These are phyloP conservation scores for Phoxinus dragarum DNA, from an alignment of 2,797 vertebrate species.

Conservation along the genomic window DNA sequence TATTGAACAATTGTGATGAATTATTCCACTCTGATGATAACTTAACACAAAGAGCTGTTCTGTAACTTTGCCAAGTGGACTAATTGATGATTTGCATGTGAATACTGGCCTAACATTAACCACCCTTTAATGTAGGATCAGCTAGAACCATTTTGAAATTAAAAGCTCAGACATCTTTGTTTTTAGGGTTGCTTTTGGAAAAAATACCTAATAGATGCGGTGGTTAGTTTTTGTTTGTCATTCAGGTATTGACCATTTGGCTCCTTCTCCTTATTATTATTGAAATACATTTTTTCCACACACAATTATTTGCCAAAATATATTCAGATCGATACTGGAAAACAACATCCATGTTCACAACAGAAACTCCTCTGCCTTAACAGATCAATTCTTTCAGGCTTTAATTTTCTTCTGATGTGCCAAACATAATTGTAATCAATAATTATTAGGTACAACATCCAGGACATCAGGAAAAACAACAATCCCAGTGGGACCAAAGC, in stretches of 20 bases:
- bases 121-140: conserved; percentile 45
- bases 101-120: conserved; percentile 41
- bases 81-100: conserved; percentile 52
- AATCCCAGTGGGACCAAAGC: neutral
- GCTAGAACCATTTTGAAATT: conserved; percentile 28
- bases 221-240: conserved; percentile 22
- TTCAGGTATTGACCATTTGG: conserved; percentile 40
- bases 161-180: conserved; percentile 38
- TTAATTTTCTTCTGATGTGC: conserved; percentile 11
- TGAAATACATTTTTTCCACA: conserved; percentile 28
- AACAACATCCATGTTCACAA: neutral
- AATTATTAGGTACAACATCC: neutral
- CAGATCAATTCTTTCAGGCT: conserved; percentile 9
- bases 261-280: conserved; percentile 42
- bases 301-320: conserved; percentile 22
- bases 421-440: conserved; percentile 2
- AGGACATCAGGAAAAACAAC: conserved; percentile 9
- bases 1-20: conserved; percentile 34
- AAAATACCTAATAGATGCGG: conserved; percentile 21
- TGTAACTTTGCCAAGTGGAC: conserved; percentile 51
- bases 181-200: conserved; percentile 39
- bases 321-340: conserved; percentile 20
- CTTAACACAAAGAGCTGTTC: conserved; percentile 37
- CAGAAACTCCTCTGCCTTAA: neutral
- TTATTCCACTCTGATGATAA: conserved; percentile 47